Conservation (phyloP, 92 coral and sea anemone genomes). For the Porites lobata region DNA sequence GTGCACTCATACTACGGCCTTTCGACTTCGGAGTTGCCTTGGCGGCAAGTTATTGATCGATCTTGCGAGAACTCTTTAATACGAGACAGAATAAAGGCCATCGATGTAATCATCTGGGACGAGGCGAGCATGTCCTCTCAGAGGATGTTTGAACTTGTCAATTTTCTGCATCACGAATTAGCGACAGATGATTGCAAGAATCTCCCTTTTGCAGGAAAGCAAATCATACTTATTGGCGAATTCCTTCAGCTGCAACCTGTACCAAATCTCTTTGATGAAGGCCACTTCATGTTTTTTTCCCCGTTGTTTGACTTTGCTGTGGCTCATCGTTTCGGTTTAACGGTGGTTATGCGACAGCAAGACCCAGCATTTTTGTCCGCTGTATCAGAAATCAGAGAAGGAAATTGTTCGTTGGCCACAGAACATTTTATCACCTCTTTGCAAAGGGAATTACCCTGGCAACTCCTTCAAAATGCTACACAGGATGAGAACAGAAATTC, state of each 20-base stretch:
- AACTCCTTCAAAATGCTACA: too few species aligned
- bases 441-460: slow-evolving; percentile 8
- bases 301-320: slow-evolving; percentile 3
- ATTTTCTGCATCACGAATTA: slow-evolving; percentile 39
- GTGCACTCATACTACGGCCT: too few species aligned
- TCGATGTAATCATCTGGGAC: too few species aligned
- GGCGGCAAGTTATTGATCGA: slow-evolving; percentile 33
- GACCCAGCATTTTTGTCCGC: not conserved
- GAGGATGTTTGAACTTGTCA: slow-evolving; percentile 57
- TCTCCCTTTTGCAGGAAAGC: slow-evolving; percentile 61
- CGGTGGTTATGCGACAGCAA: not conserved
- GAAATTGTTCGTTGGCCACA: not conserved
- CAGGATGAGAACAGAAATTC: too few species aligned
- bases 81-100: too few species aligned
- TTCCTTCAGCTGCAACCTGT: slow-evolving; percentile 35
- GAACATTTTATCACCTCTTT: not conserved
- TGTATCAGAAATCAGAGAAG: not conserved
- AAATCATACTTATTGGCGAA: slow-evolving; percentile 57
- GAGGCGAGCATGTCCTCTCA: too few species aligned
- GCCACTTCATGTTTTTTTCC: slow-evolving; percentile 12
- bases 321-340: slow-evolving; percentile 16
- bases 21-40: slow-evolving; percentile 59
- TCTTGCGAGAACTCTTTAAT: too few species aligned
- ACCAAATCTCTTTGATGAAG: slow-evolving; percentile 3
- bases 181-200: not conserved